These are phyloP conservation scores for Drosophila pectinifera DNA, from an alignment of 1,140 invertebrate genomes.

Conservation along the genomic window DNA sequence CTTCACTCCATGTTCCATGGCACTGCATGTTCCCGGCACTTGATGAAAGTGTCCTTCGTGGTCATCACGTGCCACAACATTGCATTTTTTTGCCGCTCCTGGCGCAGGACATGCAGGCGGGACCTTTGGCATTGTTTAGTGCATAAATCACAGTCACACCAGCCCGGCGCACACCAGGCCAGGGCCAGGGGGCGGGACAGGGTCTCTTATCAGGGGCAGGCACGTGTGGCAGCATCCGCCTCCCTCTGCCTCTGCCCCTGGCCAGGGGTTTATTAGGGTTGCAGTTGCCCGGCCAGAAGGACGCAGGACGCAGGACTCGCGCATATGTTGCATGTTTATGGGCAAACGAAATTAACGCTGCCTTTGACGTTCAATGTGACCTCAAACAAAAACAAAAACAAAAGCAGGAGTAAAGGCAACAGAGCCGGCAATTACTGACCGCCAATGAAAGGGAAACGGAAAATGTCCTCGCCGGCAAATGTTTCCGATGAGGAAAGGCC, in stretches of 20 bases:
- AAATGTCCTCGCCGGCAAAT: constrained; percentile 38
- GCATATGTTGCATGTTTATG: constrained; percentile 83
- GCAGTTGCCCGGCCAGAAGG: constrained; percentile 29
- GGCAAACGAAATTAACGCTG: constrained; percentile 76
- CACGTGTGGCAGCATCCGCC: constrained; percentile 59
- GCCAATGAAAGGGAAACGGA: constrained; percentile 33
- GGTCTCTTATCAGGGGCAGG: constrained; percentile 63
- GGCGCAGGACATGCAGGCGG: constrained; percentile 18
- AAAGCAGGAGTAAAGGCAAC: constrained; percentile 33
- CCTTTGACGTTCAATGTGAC: constrained; percentile 77
- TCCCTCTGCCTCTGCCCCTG: neutral
- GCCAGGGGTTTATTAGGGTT: constrained; percentile 74
- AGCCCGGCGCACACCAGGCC: constrained; percentile 1
- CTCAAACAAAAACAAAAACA: constrained; percentile 63
- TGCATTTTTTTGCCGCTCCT: constrained; percentile 4
- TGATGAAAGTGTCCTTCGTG: constrained; percentile 57
- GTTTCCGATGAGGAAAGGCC: constrained; percentile 32
- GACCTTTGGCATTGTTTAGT: constrained; percentile 65
- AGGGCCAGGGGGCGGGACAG: no score
- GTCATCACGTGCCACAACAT: constrained; percentile 54
- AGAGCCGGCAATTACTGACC: constrained; percentile 47
- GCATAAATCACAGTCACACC: constrained; percentile 75
- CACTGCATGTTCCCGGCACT: constrained; percentile 20
- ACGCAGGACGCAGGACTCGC: constrained; percentile 12
- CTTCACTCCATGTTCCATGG: constrained; percentile 13